Base-by-base conservation (phyloP, 30 jellyfish, hydroid and myxozoan species). In the Calvadosia cruxmelitensis region DNA sequence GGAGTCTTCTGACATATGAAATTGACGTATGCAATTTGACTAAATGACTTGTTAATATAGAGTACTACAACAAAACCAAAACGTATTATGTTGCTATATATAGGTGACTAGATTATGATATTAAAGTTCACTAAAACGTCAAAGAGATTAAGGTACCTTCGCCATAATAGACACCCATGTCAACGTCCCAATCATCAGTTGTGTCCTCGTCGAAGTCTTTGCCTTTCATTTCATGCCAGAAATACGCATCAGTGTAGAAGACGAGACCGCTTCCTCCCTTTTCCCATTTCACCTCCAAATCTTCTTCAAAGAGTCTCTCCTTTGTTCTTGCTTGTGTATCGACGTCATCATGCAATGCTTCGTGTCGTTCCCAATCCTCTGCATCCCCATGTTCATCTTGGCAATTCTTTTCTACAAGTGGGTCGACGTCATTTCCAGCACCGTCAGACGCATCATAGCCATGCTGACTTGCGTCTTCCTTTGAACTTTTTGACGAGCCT, bases 111-210 rank as follows among this genome's bases (percentile, higher is more conserved):
- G n/a, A n/a, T n/a, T n/a, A n/a, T n/a, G n/a, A n/a, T n/a, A n/a
- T n/a, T n/a, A n/a, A n/a, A n/a, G n/a, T n/a, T n/a, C n/a, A n/a
- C n/a, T 12, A 72, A 0, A 0, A 10, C n/a, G 15, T 29, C 3
- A n/a, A 3, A 3, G 16, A 12, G 51, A 49, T 7, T 30, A 61
- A 34, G 70, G 16, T 52, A 82, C 94, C 92, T 15, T 75, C 77
- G 36, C 67, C 92, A 70, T 75, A 74, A 53, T 82, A 82, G 15
- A 67, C 73, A 48, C 94, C 73, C 82, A 50, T 78, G 50, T 82
- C 94, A 0, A 82, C 91, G 68, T 82, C 94, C 94, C 94, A 82
- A 53, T 82, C 94, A 82, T 82, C 92, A 3, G 68, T 84, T 7
- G 94, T 82, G 42, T 82, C 92, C 63, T 75, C 94, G 67, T 82